Percentiles rank a stretch among this genome's conserved stretches.
These are phyloP conservation scores for human DNA, from an alignment of 2,113 vertebrate genomes.

Conservation along the genomic window DNA sequence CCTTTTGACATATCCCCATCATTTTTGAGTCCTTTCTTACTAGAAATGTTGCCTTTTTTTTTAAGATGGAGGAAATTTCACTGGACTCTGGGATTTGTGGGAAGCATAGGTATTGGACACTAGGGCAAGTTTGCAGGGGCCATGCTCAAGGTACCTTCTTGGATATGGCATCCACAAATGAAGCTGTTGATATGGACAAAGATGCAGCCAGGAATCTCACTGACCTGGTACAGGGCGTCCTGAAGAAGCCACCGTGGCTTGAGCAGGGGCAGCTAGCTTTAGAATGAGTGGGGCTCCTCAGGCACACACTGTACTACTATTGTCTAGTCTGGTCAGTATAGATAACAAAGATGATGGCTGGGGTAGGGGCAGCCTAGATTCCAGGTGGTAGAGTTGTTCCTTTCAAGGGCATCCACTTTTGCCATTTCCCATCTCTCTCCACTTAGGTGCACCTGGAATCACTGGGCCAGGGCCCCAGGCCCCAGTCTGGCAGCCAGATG, in stretches of 20 bases:
- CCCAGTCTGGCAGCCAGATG: conserved; percentile 91
- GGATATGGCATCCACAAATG: conserved; percentile 91
- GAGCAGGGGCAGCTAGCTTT: conserved; percentile 91
- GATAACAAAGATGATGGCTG: conserved; percentile 89
- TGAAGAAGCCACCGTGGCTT: conserved; percentile 91
- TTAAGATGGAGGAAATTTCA: background rate
- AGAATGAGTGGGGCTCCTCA: conserved; percentile 86
- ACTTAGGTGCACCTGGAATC: conserved; percentile 91
- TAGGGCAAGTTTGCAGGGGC: conserved; percentile 85
- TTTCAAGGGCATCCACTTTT: conserved; percentile 93
- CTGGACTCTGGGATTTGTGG: background rate
- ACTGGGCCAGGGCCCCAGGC: conserved; percentile 83
- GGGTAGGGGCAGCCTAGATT: conserved; percentile 85
- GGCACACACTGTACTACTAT: conserved; percentile 95
- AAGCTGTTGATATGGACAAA: conserved; percentile 93
- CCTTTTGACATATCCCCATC: background rate
- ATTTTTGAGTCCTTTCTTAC: background rate
- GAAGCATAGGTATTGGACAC: rapidly evolving
- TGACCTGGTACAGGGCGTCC: conserved; percentile 86
- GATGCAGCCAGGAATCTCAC: conserved; percentile 88
- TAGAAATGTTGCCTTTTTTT: background rate
- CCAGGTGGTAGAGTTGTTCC: conserved; percentile 92
- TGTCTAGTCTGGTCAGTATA: conserved; percentile 88
- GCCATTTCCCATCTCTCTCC: conserved; percentile 88
- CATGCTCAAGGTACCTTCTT: conserved; percentile 91